Base-by-base conservation (phyloP, 2,888 invertebrate genomes). In the Anthrax anthrax region DNA sequence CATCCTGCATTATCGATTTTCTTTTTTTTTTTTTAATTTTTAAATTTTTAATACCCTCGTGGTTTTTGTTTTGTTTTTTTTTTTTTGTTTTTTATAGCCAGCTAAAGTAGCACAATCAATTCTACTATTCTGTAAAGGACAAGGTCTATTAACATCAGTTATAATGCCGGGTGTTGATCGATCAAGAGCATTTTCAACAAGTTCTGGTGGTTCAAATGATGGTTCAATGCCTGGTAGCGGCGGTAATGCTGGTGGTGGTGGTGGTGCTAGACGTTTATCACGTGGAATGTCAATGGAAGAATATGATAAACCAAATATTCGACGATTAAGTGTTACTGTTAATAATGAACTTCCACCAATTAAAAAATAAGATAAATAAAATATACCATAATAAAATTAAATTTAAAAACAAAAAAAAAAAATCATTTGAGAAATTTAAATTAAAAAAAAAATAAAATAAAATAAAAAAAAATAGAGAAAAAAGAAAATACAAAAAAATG, bases 91-190 rank as follows among this genome's bases (percentile, higher is more conserved):
- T 49, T 66, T 69, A 39, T 72, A 90, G 89, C 88, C 90, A 12
- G 85, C 84, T 27, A 88, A 88, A 65, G 78, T 90, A 49, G 82
- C 88, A 27, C 86, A 89, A 60, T 84, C 87, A 44, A 76, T 91
- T 60, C 74, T 90, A 52, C 77, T 90, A 47, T 88, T 91, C 74
- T 84, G 87, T 70, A 90, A 91, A 65, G 90, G 90, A 1, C 82
- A 87, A 63, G 89, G 90, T 2, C 70, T 81, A 52, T 73, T 87
- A 59, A 87, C 87, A 39, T 86, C 86, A 0, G 78, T 87, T 38
- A 80, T 84, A 2, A 79, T 87, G 67, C 85, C 85, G 0, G 84
- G 86, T 16, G 80, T 88, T 43, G 84, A 84, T 61, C 75, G 85
- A 44, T 75, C 76, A 3, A 73, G 78, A 27, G 77, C 76, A 48